These are phyloP conservation scores for Sisor rabdophorus DNA, from an alignment of 2,113 vertebrate genomes.

Conservation along the genomic window DNA sequence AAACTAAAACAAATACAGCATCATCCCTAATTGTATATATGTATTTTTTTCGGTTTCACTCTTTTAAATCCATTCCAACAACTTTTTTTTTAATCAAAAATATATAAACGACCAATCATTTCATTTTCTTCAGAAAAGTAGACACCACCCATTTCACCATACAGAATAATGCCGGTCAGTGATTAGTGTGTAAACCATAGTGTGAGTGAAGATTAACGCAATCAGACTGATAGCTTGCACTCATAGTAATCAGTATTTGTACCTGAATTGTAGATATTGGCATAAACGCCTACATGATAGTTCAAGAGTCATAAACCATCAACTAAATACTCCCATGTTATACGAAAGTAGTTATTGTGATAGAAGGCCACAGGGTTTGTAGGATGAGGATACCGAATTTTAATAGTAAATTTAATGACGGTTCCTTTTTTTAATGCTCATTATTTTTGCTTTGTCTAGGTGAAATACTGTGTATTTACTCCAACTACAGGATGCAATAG, in stretches of 20 bases:
- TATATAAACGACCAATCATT: too few relatives aligned
- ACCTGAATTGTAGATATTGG: slow-evolving; percentile 48
- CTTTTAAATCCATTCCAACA: slow-evolving; percentile 37
- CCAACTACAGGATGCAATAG: slow-evolving; percentile 46
- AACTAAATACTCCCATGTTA: slow-evolving; percentile 28
- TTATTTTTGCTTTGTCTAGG: slow-evolving; percentile 42
- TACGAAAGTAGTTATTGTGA: slow-evolving; percentile 1
- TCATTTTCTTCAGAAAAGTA: slow-evolving; percentile 35
- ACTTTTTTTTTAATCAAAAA: slow-evolving; percentile 31
- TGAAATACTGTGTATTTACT: slow-evolving; percentile 55
- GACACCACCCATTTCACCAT: slow-evolving; percentile 33
- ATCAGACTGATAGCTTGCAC: slow-evolving; percentile 36
- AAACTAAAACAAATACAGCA: slow-evolving; percentile 14
- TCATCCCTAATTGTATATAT: slow-evolving; percentile 35
- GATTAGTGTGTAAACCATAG: slow-evolving; percentile 33
- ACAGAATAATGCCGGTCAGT: slow-evolving; percentile 39
- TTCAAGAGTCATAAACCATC: slow-evolving; percentile 18
- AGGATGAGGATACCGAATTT: background rate
- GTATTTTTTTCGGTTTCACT: slow-evolving; percentile 8
- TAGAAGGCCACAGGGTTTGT: slow-evolving; percentile 15
- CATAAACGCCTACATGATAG: slow-evolving; percentile 18
- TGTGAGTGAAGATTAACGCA: slow-evolving; percentile 34
- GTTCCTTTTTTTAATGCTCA: slow-evolving; percentile 1
- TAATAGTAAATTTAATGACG: background rate
- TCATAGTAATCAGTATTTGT: slow-evolving; percentile 42